Conservation (phyloP, 1,140 invertebrate species). For the Neodiprion lecontei region DNA sequence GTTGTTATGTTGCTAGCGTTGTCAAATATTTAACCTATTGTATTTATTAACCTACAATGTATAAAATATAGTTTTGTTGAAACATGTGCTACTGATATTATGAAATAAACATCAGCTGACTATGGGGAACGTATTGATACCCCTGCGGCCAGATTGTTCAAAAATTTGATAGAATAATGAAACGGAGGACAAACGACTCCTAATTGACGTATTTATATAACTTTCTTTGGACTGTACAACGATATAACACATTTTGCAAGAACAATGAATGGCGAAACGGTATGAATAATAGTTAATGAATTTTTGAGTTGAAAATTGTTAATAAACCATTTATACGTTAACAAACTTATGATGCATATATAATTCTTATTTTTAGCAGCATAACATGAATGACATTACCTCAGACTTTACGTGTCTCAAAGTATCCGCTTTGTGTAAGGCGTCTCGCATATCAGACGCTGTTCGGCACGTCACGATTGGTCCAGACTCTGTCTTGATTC, state of each 20-base stretch:
- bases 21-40: too few relatives aligned
- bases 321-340: neutral
- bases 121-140: too few relatives aligned
- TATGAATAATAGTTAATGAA: conserved; percentile 9
- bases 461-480: conserved; percentile 50
- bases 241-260: conserved; percentile 23
- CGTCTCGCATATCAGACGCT: conserved; percentile 39
- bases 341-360: neutral
- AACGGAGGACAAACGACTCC: too few relatives aligned
- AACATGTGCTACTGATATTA: too few relatives aligned
- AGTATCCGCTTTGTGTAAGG: conserved; percentile 55
- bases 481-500: conserved; percentile 34
- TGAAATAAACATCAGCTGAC: too few relatives aligned
- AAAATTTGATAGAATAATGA: too few relatives aligned
- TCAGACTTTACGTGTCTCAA: conserved; percentile 53
- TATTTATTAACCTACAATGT: too few relatives aligned
- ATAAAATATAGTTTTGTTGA: too few relatives aligned
- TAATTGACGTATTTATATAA: too few relatives aligned
- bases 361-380: neutral
- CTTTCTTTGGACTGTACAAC: too few relatives aligned
- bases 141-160: too few relatives aligned
- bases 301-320: conserved; percentile 9
- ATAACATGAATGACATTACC: conserved; percentile 39
- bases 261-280: conserved; percentile 12
- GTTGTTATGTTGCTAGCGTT: too few relatives aligned